Conservation (phyloP, 2,113 vertebrate genomes). For the Myrmophylax atrothorax region DNA sequence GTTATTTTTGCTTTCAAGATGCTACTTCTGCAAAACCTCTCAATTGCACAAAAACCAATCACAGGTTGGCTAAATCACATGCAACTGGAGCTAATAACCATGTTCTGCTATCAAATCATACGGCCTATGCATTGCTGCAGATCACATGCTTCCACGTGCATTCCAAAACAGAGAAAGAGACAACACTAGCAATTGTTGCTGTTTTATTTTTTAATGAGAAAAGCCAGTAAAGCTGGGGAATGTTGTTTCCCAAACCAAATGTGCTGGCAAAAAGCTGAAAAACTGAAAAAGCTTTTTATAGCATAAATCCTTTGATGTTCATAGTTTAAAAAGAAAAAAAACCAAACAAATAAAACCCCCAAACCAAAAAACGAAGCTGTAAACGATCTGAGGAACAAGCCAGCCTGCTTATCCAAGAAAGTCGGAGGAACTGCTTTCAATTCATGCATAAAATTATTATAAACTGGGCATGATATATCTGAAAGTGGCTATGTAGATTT, state of each 20-base stretch:
- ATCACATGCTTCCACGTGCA: background rate
- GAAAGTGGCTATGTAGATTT: background rate
- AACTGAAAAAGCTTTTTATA: background rate
- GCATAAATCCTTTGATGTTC: background rate
- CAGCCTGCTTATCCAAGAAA: background rate
- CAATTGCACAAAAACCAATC: background rate
- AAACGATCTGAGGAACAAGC: background rate
- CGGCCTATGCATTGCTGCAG: background rate
- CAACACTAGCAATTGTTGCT: background rate
- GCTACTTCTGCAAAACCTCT: background rate
- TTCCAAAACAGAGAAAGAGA: background rate
- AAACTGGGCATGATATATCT: background rate
- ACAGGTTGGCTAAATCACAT: background rate
- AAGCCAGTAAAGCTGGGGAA: background rate
- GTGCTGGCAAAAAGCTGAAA: background rate
- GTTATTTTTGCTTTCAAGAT: background rate
- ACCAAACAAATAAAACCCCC: background rate
- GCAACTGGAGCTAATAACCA: background rate
- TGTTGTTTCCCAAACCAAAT: background rate
- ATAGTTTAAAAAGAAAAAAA: background rate
- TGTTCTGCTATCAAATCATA: background rate
- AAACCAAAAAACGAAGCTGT: background rate
- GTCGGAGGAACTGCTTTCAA: background rate
- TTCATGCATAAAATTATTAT: background rate
- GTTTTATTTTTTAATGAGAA: background rate